A percentile compares a stretch with the other conserved stretches of the same genome.
These are phyloP conservation scores for Melieria crassipennis DNA, from an alignment of 2,888 invertebrate species.

Conservation along the genomic window DNA sequence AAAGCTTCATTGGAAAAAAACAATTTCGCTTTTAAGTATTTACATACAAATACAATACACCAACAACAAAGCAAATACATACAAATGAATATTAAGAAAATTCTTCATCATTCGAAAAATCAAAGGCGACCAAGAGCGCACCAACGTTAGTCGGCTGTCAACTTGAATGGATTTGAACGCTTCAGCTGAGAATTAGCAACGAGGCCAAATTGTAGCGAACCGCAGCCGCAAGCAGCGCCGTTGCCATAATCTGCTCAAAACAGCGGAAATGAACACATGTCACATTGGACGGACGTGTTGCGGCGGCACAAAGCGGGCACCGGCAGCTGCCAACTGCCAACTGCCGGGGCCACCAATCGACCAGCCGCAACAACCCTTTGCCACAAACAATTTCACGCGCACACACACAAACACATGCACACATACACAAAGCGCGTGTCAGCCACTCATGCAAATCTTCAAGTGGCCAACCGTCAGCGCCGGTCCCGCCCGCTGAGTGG, in stretches of 20 bases:
- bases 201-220: slow-evolving; percentile 1
- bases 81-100: too few species aligned
- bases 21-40: too few species aligned
- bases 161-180: slow-evolving; percentile 16
- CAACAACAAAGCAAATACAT: too few species aligned
- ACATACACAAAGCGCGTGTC: not conserved
- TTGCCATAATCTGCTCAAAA: slow-evolving; percentile 32
- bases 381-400: not conserved
- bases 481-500: too few species aligned
- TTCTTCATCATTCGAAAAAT: too few species aligned
- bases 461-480: too few species aligned
- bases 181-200: not conserved
- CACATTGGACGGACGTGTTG: slow-evolving; percentile 14
- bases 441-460: not conserved
- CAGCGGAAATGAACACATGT: slow-evolving; percentile 44
- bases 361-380: not conserved
- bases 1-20: too few species aligned
- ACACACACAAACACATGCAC: slow-evolving; percentile 14
- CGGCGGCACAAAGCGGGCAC: not conserved
- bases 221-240: slow-evolving; percentile 1
- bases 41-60: too few species aligned
- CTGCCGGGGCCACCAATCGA: too few species aligned
- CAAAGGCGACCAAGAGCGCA: too few species aligned
- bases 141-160: slow-evolving; percentile 5
- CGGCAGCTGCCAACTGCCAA: not conserved